Percentiles rank a stretch among this genome's conserved stretches.
Evolutionary conservation across 2,888 invertebrate species (phyloP).

Genomic region (Eupithecia centaureata): DNA sequence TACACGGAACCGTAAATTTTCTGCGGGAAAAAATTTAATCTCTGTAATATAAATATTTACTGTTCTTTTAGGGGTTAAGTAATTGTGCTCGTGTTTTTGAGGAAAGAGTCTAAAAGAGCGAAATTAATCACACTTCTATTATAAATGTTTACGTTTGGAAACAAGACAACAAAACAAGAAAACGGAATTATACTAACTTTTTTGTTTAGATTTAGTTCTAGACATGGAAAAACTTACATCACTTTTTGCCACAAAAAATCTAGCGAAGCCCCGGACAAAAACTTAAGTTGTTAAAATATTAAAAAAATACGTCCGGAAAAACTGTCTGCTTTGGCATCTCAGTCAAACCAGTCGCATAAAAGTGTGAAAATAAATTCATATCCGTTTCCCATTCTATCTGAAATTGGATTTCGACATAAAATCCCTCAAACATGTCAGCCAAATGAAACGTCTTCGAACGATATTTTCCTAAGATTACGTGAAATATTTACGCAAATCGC

Average conservation of each 20-base stretch:
- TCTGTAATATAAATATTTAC: conserved; percentile 12
- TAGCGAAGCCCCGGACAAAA: too few relatives aligned
- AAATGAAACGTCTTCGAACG: conserved; percentile 14
- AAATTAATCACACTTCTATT: too few relatives aligned
- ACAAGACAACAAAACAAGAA: too few relatives aligned
- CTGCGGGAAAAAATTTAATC: conserved; percentile 2
- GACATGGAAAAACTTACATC: too few relatives aligned
- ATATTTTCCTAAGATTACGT: background rate
- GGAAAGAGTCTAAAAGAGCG: background rate
- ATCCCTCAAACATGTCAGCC: conserved; percentile 10
- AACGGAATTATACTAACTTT: too few relatives aligned
- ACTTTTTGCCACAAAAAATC: too few relatives aligned
- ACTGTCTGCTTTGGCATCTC: background rate
- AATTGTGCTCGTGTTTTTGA: conserved; percentile 2
- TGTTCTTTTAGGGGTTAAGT: background rate
- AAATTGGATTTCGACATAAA: conserved; percentile 31
- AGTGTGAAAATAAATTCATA: conserved; percentile 28
- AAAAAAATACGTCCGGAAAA: background rate
- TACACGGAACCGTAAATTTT: conserved; percentile 10
- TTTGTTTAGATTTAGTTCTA: too few relatives aligned
- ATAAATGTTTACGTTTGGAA: too few relatives aligned
- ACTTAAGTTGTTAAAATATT: too few relatives aligned
- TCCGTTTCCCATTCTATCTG: conserved; percentile 27
- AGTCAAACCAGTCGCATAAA: conserved; percentile 14
- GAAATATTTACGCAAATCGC: background rate